phyloP scores from a whole-genome alignment of 1,140 invertebrate genomes.

The Pollicipes pollicipes region DNA sequence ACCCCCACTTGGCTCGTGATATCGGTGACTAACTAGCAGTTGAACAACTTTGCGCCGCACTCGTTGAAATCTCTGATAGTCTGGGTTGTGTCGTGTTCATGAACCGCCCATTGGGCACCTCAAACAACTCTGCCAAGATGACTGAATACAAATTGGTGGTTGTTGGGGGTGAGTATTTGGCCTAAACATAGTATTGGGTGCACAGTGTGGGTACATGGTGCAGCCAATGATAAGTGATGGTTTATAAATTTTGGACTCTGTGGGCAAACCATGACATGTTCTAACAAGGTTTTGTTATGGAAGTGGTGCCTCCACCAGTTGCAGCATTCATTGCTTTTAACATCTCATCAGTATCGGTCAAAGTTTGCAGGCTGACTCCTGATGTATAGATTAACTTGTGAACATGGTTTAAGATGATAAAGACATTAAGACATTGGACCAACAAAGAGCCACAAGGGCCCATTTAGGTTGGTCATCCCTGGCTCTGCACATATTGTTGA shows the following conservation, averaged over 20 bases:
- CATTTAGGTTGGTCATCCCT: no score
- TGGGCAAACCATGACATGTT: no score
- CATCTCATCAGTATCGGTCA: constrained; percentile 4
- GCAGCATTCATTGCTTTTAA: constrained; percentile 6
- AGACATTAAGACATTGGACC: no score
- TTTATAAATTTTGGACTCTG: constrained; percentile 1
- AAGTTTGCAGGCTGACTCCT: no score
- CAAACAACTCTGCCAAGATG: constrained; percentile 24
- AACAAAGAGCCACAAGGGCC: no score
- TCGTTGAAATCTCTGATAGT: not conserved
- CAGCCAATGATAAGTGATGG: no score
- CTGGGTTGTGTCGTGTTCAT: not conserved
- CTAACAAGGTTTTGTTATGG: no score
- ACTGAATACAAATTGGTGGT: constrained; percentile 43
- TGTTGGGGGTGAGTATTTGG: constrained; percentile 34
- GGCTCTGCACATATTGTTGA: no score
- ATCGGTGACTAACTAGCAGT: not conserved
- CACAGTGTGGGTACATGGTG: no score
- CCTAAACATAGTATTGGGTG: no score
- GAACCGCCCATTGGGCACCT: not conserved
- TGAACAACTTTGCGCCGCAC: not conserved
- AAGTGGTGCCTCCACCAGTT: not conserved
- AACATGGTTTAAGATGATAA: no score
- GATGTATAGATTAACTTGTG: no score
- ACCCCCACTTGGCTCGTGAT: not conserved